phyloP scores from a whole-genome alignment of 2,888 invertebrate species.

The Acrocera orbiculus region DNA sequence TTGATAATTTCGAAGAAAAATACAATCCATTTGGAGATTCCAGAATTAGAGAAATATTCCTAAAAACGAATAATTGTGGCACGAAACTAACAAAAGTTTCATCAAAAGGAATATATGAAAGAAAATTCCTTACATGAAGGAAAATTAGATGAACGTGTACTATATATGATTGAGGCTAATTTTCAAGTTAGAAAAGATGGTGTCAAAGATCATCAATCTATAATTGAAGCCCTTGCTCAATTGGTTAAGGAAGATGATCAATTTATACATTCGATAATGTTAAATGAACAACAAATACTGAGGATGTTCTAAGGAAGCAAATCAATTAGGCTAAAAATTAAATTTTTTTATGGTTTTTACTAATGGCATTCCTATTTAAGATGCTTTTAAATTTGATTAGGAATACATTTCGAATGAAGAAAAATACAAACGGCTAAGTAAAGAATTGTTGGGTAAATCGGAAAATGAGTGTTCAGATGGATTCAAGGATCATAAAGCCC shows the following conservation, averaged over 20 bases:
- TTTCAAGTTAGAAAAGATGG: constrained; percentile 92
- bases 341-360: constrained; percentile 5
- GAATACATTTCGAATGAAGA: constrained; percentile 86
- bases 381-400: constrained; percentile 91
- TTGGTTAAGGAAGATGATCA: constrained; percentile 94
- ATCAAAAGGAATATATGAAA: constrained; percentile 56
- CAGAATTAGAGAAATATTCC: too few relatives aligned
- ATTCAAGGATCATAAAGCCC: constrained; percentile 35
- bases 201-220: constrained; percentile 81
- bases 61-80: too few relatives aligned
- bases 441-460: constrained; percentile 67
- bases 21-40: too few relatives aligned
- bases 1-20: too few relatives aligned
- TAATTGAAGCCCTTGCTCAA: constrained; percentile 78
- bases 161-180: constrained; percentile 98
- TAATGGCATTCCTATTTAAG: constrained; percentile 37
- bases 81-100: constrained; percentile 79
- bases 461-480: constrained; percentile 42
- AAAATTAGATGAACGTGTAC: constrained; percentile 75
- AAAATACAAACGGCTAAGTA: constrained; percentile 81
- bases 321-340: background rate
- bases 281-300: constrained; percentile 77
- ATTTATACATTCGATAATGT: constrained; percentile 80
- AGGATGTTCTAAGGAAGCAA: constrained; percentile 76
- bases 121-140: constrained; percentile 89